Evolutionary conservation across 2,888 invertebrate genomes (phyloP).

Genomic region (Drosophila sordidula): DNA sequence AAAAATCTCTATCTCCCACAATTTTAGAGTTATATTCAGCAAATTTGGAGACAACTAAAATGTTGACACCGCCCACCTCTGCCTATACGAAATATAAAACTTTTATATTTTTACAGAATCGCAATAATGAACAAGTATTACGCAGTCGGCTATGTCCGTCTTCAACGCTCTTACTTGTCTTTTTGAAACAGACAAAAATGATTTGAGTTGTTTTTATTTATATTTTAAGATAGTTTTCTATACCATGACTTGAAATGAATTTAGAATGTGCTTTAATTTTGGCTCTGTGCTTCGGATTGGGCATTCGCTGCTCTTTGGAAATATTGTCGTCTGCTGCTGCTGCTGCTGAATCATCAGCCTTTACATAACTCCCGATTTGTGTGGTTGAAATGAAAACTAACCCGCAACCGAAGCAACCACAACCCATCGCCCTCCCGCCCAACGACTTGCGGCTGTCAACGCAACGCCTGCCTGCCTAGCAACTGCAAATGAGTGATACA

Average conservation of each 20-base stretch:
- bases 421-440: slow-evolving; percentile 14
- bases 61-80: too few relatives aligned
- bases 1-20: too few relatives aligned
- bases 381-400: slow-evolving; percentile 20
- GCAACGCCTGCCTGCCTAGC: slow-evolving; percentile 40
- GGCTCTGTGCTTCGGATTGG: slow-evolving; percentile 14
- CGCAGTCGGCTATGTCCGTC: too few relatives aligned
- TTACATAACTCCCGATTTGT: slow-evolving; percentile 36
- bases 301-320: background rate
- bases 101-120: too few relatives aligned
- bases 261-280: background rate
- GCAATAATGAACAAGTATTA: too few relatives aligned
- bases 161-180: too few relatives aligned
- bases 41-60: too few relatives aligned
- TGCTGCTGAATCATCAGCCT: slow-evolving; percentile 32
- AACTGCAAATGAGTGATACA: slow-evolving; percentile 62
- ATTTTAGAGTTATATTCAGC: too few relatives aligned
- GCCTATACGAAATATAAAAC: too few relatives aligned
- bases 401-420: slow-evolving; percentile 3
- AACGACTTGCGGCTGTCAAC: slow-evolving; percentile 35
- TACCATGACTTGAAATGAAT: background rate
- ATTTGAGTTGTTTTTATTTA: too few relatives aligned
- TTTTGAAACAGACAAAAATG: too few relatives aligned
- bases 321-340: slow-evolving; percentile 16
- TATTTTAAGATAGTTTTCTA: background rate